A percentile compares a stretch with the other conserved stretches of the same genome.
These are phyloP conservation scores for Nymphalis c-album DNA, from an alignment of 2,888 invertebrate genomes.

Conservation along the genomic window DNA sequence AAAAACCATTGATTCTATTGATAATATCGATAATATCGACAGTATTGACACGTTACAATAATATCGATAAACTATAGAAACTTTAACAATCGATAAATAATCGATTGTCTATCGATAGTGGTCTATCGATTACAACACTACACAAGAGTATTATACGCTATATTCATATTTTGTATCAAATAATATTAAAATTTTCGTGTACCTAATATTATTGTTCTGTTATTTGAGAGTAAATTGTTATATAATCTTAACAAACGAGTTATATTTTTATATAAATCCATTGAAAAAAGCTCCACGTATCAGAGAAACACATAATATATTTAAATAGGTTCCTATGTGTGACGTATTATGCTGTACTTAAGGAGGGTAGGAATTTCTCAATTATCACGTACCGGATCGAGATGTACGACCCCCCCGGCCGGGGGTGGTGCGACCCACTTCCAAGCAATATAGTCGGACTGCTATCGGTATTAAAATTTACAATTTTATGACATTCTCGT, in stretches of 20 bases:
- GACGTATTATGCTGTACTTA: constrained; percentile 33
- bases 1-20: no score
- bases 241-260: background rate
- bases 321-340: constrained; percentile 16
- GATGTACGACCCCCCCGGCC: constrained; percentile 53
- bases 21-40: no score
- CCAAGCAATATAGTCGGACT: constrained; percentile 51
- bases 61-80: no score
- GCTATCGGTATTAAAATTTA: constrained; percentile 41
- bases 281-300: background rate
- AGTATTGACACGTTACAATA: no score
- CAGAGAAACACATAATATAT: background rate
- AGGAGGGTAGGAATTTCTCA: constrained; percentile 52
- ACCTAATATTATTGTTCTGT: no score
- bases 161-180: no score
- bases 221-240: no score
- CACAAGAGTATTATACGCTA: no score
- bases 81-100: no score
- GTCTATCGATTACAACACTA: no score
- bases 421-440: constrained; percentile 60
- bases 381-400: constrained; percentile 59
- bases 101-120: no score
- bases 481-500: constrained; percentile 25
- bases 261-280: background rate
- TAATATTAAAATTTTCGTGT: no score